Conservation (phyloP, 2,113 vertebrate species). For the Cettia cetti region DNA sequence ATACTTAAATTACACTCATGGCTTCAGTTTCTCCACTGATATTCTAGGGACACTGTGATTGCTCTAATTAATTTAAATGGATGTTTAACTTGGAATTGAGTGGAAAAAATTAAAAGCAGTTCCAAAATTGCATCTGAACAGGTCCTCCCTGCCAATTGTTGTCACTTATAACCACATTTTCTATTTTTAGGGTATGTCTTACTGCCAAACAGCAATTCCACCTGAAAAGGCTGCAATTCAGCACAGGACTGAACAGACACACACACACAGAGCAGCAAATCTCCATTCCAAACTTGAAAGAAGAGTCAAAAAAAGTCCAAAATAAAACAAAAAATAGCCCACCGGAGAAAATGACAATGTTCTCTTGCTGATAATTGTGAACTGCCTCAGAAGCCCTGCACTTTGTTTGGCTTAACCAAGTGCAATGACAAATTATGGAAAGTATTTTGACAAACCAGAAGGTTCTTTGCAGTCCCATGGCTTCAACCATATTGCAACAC, state of each 20-base stretch:
- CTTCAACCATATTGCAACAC: background rate
- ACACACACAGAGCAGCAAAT: background rate
- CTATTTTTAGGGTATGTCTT: constrained; percentile 1
- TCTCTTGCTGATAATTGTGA: background rate
- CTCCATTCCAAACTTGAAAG: background rate
- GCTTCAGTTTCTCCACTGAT: background rate
- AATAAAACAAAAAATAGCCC: background rate
- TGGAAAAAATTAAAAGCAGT: constrained; percentile 2
- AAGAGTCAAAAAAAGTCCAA: background rate
- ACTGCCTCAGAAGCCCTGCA: background rate
- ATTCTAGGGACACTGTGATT: background rate
- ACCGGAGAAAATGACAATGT: background rate
- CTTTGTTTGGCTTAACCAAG: background rate
- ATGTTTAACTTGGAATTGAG: background rate
- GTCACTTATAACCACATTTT: background rate
- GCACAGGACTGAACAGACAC: background rate
- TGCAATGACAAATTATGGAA: background rate
- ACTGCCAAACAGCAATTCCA: background rate
- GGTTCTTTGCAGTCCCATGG: background rate
- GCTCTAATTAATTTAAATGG: constrained; percentile 36
- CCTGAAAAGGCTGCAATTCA: background rate
- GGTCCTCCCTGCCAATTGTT: background rate
- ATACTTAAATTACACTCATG: background rate
- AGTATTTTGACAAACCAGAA: background rate
- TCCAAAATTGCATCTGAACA: constrained; percentile 1